A percentile compares a stretch with the other conserved stretches of the same genome.
Conservation (phyloP, 2,888 invertebrate genomes). For the Patella caerulea region DNA sequence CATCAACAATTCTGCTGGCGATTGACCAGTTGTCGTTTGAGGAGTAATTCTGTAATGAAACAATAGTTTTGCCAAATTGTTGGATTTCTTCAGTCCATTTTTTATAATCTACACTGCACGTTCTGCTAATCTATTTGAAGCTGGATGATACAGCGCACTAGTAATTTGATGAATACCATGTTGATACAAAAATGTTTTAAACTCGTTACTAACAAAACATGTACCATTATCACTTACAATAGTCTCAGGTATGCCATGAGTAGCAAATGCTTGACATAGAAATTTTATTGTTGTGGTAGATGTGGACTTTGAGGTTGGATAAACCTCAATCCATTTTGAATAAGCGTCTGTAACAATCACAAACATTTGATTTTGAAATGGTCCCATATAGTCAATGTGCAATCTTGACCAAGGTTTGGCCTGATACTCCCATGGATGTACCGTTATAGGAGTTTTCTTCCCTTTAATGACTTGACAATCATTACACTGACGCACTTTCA, state of each 20-base stretch:
- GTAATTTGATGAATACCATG: neutral
- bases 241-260: neutral
- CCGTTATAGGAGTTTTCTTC: neutral
- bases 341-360: neutral
- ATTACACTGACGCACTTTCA: neutral
- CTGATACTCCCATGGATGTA: neutral
- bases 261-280: neutral
- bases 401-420: neutral
- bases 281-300: neutral
- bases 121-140: neutral
- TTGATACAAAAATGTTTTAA: neutral
- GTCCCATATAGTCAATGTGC: neutral
- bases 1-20: neutral
- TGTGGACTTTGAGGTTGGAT: neutral
- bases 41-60: neutral
- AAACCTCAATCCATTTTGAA: neutral
- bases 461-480: neutral
- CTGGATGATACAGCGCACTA: neutral
- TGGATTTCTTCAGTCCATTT: neutral
- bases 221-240: neutral
- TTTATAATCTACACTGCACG: neutral
- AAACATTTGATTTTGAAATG: neutral
- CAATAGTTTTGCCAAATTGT: neutral
- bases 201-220: neutral
- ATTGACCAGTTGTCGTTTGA: neutral